Evolutionary conservation across 1,140 invertebrate species (phyloP).

Genomic region (Drosophila takahashii): DNA sequence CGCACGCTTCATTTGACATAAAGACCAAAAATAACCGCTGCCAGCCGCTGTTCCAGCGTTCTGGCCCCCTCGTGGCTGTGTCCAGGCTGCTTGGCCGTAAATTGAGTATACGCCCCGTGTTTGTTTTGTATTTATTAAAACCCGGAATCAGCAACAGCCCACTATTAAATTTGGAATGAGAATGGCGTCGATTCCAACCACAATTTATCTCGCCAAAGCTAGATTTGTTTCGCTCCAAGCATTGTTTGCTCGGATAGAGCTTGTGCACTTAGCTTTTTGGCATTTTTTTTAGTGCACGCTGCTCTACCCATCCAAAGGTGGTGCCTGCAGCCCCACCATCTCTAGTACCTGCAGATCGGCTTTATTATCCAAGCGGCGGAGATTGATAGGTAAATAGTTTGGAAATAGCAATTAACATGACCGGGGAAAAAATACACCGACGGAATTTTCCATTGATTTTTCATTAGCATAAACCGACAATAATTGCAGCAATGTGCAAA

Average conservation of each 20-base stretch:
- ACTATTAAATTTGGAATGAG: slow-evolving; percentile 9
- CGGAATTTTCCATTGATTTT: slow-evolving; percentile 57
- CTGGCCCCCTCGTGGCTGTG: too few species aligned
- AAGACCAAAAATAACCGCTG: slow-evolving; percentile 73
- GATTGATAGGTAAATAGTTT: slow-evolving; percentile 15
- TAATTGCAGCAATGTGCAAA: slow-evolving; percentile 55
- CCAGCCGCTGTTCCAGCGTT: slow-evolving; percentile 18
- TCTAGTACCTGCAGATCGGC: too few species aligned
- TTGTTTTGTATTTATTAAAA: slow-evolving; percentile 57
- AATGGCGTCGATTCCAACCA: slow-evolving; percentile 6
- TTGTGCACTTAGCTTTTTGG: not conserved
- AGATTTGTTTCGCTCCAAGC: not conserved
- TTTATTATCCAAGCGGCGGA: too few species aligned
- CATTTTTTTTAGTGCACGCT: too few species aligned
- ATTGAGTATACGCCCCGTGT: slow-evolving; percentile 72
- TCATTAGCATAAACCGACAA: slow-evolving; percentile 66
- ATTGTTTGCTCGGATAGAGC: not conserved
- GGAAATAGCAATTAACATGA: slow-evolving; percentile 24
- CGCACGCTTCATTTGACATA: slow-evolving; percentile 81
- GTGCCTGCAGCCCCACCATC: too few species aligned
- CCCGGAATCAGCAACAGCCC: slow-evolving; percentile 4
- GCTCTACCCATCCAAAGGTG: too few species aligned
- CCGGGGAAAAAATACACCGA: slow-evolving; percentile 10
- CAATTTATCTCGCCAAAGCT: not conserved
- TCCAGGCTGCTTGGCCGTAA: slow-evolving; percentile 13